Percentiles rank a stretch among this genome's conserved stretches.
Conservation (phyloP, 2,888 invertebrate genomes). For the Tribolium freemani region DNA sequence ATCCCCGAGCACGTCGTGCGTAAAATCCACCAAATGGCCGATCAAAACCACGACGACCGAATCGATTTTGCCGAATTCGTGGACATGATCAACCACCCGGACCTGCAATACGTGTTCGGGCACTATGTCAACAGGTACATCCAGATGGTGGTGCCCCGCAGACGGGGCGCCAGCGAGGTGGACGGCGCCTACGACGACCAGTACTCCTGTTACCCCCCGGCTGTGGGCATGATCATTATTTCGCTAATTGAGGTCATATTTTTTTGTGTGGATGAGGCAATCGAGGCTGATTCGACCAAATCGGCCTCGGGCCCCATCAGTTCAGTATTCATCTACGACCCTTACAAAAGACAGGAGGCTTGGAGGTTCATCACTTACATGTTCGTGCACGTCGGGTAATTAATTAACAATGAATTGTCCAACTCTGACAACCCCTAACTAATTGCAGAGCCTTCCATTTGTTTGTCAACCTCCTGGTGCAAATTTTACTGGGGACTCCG, state of each 20-base stretch:
- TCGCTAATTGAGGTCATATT: slow-evolving; percentile 88
- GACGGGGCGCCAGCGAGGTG: slow-evolving; percentile 50
- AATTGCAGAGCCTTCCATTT: slow-evolving; percentile 84
- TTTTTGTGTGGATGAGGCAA: slow-evolving; percentile 69
- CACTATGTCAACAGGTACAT: slow-evolving; percentile 76
- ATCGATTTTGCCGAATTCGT: slow-evolving; percentile 82
- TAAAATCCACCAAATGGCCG: slow-evolving; percentile 77
- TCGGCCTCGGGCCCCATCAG: slow-evolving; percentile 79
- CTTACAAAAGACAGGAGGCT: slow-evolving; percentile 84
- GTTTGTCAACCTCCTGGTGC: slow-evolving; percentile 91
- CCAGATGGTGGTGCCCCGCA: slow-evolving; percentile 40
- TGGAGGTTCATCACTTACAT: slow-evolving; percentile 96
- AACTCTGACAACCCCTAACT: not conserved
- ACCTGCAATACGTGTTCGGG: slow-evolving; percentile 76
- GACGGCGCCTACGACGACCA: slow-evolving; percentile 82
- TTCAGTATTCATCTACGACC: slow-evolving; percentile 85
- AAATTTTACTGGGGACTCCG: slow-evolving; percentile 92
- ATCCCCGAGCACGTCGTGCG: slow-evolving; percentile 74
- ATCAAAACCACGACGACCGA: slow-evolving; percentile 76
- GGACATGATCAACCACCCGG: slow-evolving; percentile 76
- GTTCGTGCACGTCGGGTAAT: slow-evolving; percentile 92
- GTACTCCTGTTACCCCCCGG: slow-evolving; percentile 94
- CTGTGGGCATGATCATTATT: slow-evolving; percentile 91
- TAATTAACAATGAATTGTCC: slow-evolving; percentile 60
- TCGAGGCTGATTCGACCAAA: slow-evolving; percentile 63